These are phyloP conservation scores for Muntiacus reevesi DNA, from an alignment of 2,113 vertebrate genomes.

Conservation along the genomic window DNA sequence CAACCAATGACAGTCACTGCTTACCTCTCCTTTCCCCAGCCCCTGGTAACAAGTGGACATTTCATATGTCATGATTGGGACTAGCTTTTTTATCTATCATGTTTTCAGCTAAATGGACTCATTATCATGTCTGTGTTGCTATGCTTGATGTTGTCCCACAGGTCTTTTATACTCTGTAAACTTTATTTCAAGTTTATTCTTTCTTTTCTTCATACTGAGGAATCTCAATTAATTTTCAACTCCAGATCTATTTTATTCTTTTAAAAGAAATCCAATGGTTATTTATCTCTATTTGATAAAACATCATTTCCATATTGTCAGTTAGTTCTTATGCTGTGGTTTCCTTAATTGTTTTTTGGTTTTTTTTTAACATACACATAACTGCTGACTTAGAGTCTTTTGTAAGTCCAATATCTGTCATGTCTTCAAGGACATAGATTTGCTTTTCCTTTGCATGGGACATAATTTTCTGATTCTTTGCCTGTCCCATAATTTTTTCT, in stretches of 20 bases:
- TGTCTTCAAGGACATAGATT: not conserved
- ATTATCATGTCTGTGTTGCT: not conserved
- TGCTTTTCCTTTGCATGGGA: not conserved
- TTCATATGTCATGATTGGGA: not conserved
- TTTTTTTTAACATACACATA: not conserved
- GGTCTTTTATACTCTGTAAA: not conserved
- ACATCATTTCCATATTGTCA: not conserved
- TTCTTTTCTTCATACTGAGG: not conserved
- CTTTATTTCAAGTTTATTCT: not conserved
- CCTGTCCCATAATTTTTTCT: not conserved
- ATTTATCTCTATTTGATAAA: not conserved
- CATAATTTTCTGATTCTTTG: not conserved
- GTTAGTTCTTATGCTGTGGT: not conserved
- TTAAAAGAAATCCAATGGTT: not conserved
- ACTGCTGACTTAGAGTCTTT: not conserved
- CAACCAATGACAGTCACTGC: not conserved
- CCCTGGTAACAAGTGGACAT: not conserved
- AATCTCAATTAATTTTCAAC: not conserved
- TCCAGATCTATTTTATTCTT: not conserved
- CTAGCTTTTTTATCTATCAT: not conserved
- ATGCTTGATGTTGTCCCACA: not conserved
- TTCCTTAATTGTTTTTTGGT: not conserved
- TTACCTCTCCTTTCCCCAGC: not conserved
- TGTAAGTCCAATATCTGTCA: not conserved
- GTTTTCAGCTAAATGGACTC: not conserved